These are phyloP conservation scores for Drosophila mimetica DNA, from an alignment of 2,888 invertebrate species.

Conservation along the genomic window DNA sequence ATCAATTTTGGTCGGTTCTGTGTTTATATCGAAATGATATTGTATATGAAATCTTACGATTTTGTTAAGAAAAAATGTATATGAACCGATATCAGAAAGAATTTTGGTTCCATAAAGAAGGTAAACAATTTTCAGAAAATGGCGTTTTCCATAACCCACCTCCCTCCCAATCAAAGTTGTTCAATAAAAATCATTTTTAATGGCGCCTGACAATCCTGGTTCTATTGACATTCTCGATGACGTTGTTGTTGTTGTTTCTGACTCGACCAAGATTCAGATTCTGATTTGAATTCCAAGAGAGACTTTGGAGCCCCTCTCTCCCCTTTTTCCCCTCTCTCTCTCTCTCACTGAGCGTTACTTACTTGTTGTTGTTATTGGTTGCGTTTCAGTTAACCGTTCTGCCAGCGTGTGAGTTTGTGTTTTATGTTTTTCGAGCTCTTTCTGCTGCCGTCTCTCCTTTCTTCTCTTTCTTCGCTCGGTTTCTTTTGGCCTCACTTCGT, in stretches of 20 bases:
- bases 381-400: constrained; percentile 62
- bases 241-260: constrained; percentile 12
- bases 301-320: not conserved
- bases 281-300: constrained; percentile 42
- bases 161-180: constrained; percentile 6
- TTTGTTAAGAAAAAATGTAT: too few relatives aligned
- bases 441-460: constrained; percentile 28
- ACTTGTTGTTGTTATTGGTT: constrained; percentile 52
- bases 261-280: constrained; percentile 20
- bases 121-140: too few relatives aligned
- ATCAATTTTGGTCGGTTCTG: too few relatives aligned
- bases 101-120: too few relatives aligned
- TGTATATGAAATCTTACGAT: too few relatives aligned
- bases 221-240: constrained; percentile 23
- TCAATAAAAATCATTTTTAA: constrained; percentile 3
- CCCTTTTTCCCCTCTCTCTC: constrained; percentile 17
- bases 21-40: too few relatives aligned
- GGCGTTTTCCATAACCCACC: not conserved
- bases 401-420: constrained; percentile 35
- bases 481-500: constrained; percentile 70
- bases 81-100: too few relatives aligned
- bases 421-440: constrained; percentile 50
- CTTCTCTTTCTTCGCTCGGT: constrained; percentile 27
- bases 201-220: constrained; percentile 31
- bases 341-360: constrained; percentile 46